Evolutionary conservation across 2,888 invertebrate genomes (phyloP).

Genomic region (Himalopsyche kuldschensis): DNA sequence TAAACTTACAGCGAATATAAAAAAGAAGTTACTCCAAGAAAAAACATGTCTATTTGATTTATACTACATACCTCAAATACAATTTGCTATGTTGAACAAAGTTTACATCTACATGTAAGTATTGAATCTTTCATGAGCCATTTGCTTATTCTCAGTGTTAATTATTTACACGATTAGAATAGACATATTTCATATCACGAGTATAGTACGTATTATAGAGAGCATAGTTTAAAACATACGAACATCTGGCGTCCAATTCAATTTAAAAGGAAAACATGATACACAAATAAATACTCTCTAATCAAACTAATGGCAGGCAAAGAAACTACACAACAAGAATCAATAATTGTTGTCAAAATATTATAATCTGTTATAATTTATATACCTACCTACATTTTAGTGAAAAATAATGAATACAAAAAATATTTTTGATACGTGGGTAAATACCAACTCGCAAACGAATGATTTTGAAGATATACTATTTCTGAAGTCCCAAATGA

Average conservation of each 20-base stretch:
- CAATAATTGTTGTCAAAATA: too few relatives aligned
- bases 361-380: too few relatives aligned
- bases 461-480: too few relatives aligned
- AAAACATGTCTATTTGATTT: not conserved
- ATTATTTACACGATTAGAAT: not conserved
- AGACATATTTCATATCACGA: not conserved
- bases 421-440: too few relatives aligned
- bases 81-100: not conserved
- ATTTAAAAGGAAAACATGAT: not conserved
- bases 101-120: not conserved
- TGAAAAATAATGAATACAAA: too few relatives aligned
- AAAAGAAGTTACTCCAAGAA: not conserved
- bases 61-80: not conserved
- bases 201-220: not conserved
- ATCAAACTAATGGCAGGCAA: not conserved
- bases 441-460: too few relatives aligned
- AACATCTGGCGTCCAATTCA: not conserved
- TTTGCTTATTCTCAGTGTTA: not conserved
- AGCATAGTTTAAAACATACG: not conserved
- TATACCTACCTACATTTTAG: too few relatives aligned
- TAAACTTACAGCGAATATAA: not conserved
- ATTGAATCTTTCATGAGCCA: not conserved
- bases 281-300: not conserved
- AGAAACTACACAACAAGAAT: not conserved
- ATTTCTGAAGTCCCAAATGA: too few relatives aligned